These are phyloP conservation scores for Periparus ater DNA, from an alignment of 2,797 vertebrate genomes.

Conservation along the genomic window DNA sequence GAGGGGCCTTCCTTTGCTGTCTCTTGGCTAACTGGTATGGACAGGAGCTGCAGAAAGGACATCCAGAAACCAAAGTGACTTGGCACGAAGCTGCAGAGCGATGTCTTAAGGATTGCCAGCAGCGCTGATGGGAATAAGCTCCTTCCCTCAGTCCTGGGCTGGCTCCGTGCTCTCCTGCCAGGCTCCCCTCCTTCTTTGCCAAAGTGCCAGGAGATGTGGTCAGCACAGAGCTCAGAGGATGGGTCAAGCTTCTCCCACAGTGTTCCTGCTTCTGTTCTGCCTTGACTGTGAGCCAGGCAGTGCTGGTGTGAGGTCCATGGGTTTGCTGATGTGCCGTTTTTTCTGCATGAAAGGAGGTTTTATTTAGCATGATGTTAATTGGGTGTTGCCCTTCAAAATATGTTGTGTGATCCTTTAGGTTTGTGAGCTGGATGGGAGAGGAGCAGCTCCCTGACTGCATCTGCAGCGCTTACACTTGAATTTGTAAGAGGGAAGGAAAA, in stretches of 20 bases:
- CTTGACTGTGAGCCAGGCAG: not conserved
- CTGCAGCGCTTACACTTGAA: not conserved
- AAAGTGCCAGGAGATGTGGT: not conserved
- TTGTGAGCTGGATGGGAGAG: not conserved
- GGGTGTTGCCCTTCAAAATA: not conserved
- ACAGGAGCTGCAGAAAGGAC: not conserved
- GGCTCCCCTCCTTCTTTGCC: not conserved
- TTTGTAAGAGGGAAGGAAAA: not conserved
- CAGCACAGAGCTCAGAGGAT: not conserved
- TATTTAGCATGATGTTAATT: not conserved
- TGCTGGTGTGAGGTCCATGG: fast-evolving
- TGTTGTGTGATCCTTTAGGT: not conserved
- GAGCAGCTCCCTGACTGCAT: not conserved
- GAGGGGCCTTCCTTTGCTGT: not conserved
- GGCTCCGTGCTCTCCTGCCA: not conserved
- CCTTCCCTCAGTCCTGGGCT: not conserved
- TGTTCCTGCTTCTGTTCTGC: fast-evolving
- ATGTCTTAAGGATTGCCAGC: not conserved
- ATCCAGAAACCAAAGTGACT: not conserved
- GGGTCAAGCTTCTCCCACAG: fast-evolving
- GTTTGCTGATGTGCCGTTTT: not conserved
- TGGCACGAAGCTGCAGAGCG: not conserved
- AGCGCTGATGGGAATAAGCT: not conserved
- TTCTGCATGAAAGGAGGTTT: not conserved
- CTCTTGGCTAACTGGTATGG: not conserved